These are phyloP conservation scores for Drosophila sechellia DNA, from an alignment of 1,140 invertebrate species.

Conservation along the genomic window DNA sequence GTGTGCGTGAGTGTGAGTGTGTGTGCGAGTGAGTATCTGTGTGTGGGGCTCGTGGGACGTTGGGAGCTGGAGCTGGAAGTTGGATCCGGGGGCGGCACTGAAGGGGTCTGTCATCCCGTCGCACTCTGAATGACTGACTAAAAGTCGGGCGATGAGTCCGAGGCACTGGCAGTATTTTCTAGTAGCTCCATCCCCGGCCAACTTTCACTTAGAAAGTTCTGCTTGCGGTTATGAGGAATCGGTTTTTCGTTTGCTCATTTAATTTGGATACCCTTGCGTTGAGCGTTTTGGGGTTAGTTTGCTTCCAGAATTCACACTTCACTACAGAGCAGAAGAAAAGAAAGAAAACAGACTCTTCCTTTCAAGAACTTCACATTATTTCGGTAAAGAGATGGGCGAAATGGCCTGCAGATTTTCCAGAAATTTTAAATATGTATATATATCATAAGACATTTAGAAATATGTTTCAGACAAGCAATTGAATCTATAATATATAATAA, in stretches of 20 bases:
- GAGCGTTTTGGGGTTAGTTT: background rate
- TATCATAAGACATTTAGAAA: no score
- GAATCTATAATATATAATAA: no score
- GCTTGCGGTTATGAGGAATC: constrained; percentile 65
- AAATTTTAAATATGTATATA: no score
- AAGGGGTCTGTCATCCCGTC: constrained; percentile 32
- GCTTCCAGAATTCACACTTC: constrained; percentile 11
- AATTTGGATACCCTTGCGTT: constrained; percentile 44
- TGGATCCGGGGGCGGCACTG: constrained; percentile 5
- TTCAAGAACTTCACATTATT: background rate
- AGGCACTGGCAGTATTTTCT: constrained; percentile 64
- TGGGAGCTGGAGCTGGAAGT: constrained; percentile 28
- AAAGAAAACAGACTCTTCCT: background rate
- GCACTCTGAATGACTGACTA: constrained; percentile 44
- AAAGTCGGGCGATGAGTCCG: constrained; percentile 37
- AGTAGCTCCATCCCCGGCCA: constrained; percentile 65
- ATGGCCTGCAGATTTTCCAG: no score
- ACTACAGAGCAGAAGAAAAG: background rate
- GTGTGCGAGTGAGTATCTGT: constrained; percentile 48
- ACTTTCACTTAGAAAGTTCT: constrained; percentile 83
- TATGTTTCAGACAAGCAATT: no score
- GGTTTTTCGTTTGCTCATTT: constrained; percentile 33
- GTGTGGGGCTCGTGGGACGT: constrained; percentile 55
- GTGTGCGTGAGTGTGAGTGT: constrained; percentile 30
- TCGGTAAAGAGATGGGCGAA: background rate